These are phyloP conservation scores for Perodicticus potto DNA, from an alignment of 2,797 vertebrate genomes.

Conservation along the genomic window DNA sequence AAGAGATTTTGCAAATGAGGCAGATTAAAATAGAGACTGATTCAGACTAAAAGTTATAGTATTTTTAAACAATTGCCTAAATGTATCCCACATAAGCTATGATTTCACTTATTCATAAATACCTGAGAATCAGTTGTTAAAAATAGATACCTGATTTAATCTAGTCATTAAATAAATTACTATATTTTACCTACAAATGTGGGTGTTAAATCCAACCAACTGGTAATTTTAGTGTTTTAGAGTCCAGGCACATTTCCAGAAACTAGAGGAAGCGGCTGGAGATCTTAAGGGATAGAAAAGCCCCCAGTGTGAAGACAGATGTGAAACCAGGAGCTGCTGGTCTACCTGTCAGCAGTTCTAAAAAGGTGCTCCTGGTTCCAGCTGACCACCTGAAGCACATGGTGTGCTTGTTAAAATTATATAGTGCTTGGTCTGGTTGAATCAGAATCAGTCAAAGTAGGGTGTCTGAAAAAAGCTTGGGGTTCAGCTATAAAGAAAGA, in stretches of 20 bases:
- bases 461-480: too few species aligned
- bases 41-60: background rate
- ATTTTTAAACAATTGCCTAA: conserved; percentile 45
- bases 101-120: conserved; percentile 41
- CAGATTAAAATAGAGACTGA: background rate
- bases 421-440: background rate
- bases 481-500: too few species aligned
- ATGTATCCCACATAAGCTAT: background rate
- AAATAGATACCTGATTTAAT: conserved; percentile 48
- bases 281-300: background rate
- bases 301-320: background rate
- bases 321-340: background rate
- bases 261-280: background rate
- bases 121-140: background rate
- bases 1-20: conserved; percentile 39
- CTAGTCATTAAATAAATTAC: conserved; percentile 57
- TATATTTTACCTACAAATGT: conserved; percentile 41
- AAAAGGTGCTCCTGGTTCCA: background rate
- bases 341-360: background rate
- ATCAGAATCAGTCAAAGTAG: background rate
- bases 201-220: conserved; percentile 12
- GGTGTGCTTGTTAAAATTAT: background rate
- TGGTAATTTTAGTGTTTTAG: background rate
- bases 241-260: background rate
- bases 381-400: background rate